Evolutionary conservation across 2,113 vertebrate species (phyloP), one percentile per base, ranked within the genome.

Genomic region (Casuarius casuarius): DNA sequence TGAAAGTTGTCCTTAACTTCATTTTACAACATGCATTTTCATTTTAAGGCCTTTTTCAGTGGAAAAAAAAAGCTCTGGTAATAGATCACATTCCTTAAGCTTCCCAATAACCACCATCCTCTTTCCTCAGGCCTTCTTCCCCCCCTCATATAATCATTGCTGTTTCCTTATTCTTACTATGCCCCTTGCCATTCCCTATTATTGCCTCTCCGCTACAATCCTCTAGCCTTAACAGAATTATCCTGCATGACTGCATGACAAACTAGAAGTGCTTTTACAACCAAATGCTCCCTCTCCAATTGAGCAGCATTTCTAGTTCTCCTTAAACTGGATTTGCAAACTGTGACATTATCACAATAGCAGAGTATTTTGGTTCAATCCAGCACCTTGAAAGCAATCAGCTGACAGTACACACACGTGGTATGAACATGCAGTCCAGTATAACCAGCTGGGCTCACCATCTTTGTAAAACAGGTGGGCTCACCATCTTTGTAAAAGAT

Each of bases 321-420:
- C 79, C 88, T 85, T 82, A 66, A 88, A 94, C 54, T 80, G 72
- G 58, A 92, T 76, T 86, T 76, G 35, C 49, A 81, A 88, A 35
- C 79, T 61, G n/a, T 61, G 56, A 92, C 73, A 68, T 67, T 66
- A 73, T 63, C 58, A 88, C 58, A 23, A 40, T 42, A 56, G 1
- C 0, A 46, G 67, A 85, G 71, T 70, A 52, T 73, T 76, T 84
- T 71, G 26, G 65, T 78, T 77, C 70, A 84, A 13, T 29, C 8
- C 76, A 93, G 78, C 31, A 74, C 76, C 68, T 10, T 29, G 52
- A 66, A 85, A 86, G 49, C 33, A n/a, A 25, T 29, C 25, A 49
- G 52, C 26, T 61, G 71, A 56, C 44, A 76, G 65, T 59, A 59
- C 76, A 49, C 31, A 72, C 16, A 42, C 18, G 26, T 62, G 26